A percentile compares a stretch with the other conserved stretches of the same genome.
Conservation (phyloP, 2,888 invertebrate genomes). For the Abrostola tripartita region DNA sequence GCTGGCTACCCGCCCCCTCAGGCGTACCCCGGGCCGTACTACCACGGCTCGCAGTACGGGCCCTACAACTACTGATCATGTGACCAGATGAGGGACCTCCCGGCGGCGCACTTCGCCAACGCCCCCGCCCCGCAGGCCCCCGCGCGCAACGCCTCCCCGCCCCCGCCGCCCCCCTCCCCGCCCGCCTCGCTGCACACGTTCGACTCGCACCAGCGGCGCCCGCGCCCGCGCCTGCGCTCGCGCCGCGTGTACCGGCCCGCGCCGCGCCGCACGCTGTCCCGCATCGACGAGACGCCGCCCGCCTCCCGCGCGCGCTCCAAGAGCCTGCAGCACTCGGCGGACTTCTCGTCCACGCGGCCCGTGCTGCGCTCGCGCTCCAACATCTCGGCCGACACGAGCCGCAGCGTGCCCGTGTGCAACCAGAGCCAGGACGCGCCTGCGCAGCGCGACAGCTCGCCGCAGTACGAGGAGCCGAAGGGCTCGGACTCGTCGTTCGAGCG, state of each 20-base stretch:
- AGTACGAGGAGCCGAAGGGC: conserved; percentile 79
- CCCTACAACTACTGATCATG: conserved; percentile 95
- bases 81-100: conserved; percentile 87
- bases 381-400: conserved; percentile 82
- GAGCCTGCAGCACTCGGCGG: conserved; percentile 77
- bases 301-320: conserved; percentile 68
- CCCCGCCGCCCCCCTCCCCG: conserved; percentile 57
- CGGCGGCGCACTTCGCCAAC: conserved; percentile 83
- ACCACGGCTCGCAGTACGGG: conserved; percentile 97
- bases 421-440: conserved; percentile 74
- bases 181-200: conserved; percentile 74
- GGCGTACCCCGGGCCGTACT: conserved; percentile 95
- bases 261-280: conserved; percentile 76
- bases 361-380: conserved; percentile 80
- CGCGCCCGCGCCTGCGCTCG: conserved; percentile 75
- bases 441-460: conserved; percentile 74
- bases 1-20: conserved; percentile 95
- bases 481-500: conserved; percentile 74
- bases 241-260: conserved; percentile 79
- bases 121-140: conserved; percentile 84
- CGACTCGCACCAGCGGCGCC: conserved; percentile 81
- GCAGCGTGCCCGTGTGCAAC: conserved; percentile 83
- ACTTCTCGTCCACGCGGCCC: conserved; percentile 78
- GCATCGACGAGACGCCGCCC: conserved; percentile 81
- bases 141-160: conserved; percentile 77